phyloP scores from a whole-genome alignment of 2,888 invertebrate genomes.

The Trichogramma dendrolimi region DNA sequence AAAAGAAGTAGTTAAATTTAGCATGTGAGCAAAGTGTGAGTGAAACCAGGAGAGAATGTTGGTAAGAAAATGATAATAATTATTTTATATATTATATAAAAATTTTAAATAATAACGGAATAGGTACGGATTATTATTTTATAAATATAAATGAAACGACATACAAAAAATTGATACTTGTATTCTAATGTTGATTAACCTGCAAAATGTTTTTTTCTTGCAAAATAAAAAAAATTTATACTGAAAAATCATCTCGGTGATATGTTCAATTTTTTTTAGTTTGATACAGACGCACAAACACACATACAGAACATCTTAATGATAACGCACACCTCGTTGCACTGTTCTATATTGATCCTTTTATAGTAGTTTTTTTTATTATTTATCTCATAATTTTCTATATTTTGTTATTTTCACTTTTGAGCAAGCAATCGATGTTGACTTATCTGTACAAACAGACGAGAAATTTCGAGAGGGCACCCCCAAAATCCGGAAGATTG shows the following conservation, averaged over 20 bases:
- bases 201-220: slow-evolving; percentile 30
- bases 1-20: too few relatives aligned
- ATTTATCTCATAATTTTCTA: neutral
- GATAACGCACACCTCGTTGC: too few relatives aligned
- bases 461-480: neutral
- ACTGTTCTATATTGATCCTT: too few relatives aligned
- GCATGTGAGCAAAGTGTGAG: too few relatives aligned
- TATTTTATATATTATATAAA: neutral
- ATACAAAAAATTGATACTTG: slow-evolving; percentile 25
- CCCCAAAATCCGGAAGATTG: too few relatives aligned
- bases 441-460: neutral
- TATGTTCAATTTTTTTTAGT: too few relatives aligned
- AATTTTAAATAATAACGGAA: slow-evolving; percentile 23
- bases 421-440: neutral
- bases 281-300: neutral
- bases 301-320: neutral
- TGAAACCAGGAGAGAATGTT: too few relatives aligned
- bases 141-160: slow-evolving; percentile 1
- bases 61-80: too few relatives aligned
- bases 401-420: neutral
- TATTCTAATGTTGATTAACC: slow-evolving; percentile 31
- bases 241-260: slow-evolving; percentile 16
- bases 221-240: slow-evolving; percentile 29
- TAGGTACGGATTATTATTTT: slow-evolving; percentile 30
- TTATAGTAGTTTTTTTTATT: neutral